Evolutionary conservation across 2,113 vertebrate species (phyloP).

Genomic region (Gnathonemus echidnorhynchus): DNA sequence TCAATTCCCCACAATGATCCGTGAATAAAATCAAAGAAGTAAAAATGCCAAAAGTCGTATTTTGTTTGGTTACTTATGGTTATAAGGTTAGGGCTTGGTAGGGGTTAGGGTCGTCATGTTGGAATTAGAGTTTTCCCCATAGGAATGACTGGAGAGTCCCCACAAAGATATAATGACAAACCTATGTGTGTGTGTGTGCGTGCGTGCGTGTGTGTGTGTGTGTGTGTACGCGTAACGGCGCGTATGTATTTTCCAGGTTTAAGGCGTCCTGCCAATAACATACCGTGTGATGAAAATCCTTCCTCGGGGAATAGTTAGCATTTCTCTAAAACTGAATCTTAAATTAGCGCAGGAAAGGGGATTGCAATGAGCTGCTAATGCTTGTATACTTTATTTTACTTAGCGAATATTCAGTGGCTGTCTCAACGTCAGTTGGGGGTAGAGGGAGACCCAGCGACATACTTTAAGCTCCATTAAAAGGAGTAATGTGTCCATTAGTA

Average conservation of each 20-base stretch:
- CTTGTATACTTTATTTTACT: conserved; percentile 44
- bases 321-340: conserved; percentile 51
- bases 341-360: conserved; percentile 45
- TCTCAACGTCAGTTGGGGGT: conserved; percentile 46
- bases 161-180: no score
- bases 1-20: no score
- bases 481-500: background rate
- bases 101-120: no score
- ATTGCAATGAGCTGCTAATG: conserved; percentile 50
- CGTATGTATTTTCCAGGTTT: conserved; percentile 34
- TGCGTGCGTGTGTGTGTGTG: background rate
- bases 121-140: no score
- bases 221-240: background rate
- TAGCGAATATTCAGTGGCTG: conserved; percentile 48
- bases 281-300: conserved; percentile 45
- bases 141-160: no score
- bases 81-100: no score
- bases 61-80: no score
- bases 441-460: conserved; percentile 12
- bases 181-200: no score
- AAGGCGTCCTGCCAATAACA: conserved; percentile 29
- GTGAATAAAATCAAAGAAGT: no score
- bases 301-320: conserved; percentile 43
- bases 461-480: background rate
- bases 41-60: no score